Evolutionary conservation across 2,797 vertebrate species (phyloP), one percentile per base, ranked within the genome.

Genomic region (Champsocephalus esox): DNA sequence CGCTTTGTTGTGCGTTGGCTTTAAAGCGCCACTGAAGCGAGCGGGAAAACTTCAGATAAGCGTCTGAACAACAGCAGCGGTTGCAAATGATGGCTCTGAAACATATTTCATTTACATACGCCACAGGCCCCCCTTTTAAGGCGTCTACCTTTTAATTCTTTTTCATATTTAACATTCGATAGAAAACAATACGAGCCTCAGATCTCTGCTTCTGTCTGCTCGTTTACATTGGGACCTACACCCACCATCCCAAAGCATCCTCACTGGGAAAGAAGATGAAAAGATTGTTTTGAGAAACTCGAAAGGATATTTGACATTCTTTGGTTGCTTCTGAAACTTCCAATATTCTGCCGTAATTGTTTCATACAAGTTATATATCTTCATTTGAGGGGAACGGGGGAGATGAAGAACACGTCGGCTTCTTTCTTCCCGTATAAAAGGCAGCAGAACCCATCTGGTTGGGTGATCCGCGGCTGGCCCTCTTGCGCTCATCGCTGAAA

Each of bases 371-470:
- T 95, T 96, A 96, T 98, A 96, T 95, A 95, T 98, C 96, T 97
- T 97, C 96, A 96, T 98, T 98, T 97, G 78, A 75, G 79, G 77
- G 79, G 76, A 55, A 50, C 4, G 62, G 76, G 60, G 73, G 82
- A 73, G 85, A 86, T 89, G 95, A 97, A 97, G 96, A 96, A 96
- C 96, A 95, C 92, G 94, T 96, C 96, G 95, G 96, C 96, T 94
- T 82, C 89, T 93, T 93, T 93, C 88, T 94, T 89, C 88, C 89
- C 70, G 83, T 91, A 96, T 97, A 96, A 98, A 97, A 97, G 97
- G 97, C 94, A 97, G 96, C 97, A 97, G 96, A 96, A 97, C 96
- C 97, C 98, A 99, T 99, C 97, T 99, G 97, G 88, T 96, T 97
- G 96, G 96, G 97, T 96, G 96, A 98, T 96, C 96, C 96, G 94